Percentiles rank a stretch among this genome's conserved stretches.
Conservation (phyloP, 2,888 invertebrate genomes). For the Hypomecis atomaria region DNA sequence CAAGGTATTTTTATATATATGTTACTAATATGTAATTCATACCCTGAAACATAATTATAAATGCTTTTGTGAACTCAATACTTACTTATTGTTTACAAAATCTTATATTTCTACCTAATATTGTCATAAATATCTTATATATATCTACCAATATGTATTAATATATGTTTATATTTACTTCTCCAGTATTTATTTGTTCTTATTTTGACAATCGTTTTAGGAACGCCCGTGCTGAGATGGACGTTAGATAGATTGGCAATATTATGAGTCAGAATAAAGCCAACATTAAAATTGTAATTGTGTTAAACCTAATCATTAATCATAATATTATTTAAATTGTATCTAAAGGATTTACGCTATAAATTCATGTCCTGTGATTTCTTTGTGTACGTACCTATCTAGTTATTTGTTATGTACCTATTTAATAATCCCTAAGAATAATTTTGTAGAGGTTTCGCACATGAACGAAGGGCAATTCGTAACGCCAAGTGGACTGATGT, state of each 20-base stretch:
- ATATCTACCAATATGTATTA: too few relatives aligned
- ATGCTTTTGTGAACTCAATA: too few relatives aligned
- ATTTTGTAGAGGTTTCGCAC: conserved; percentile 80
- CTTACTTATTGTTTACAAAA: too few relatives aligned
- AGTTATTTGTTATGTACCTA: conserved; percentile 65
- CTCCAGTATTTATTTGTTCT: not conserved
- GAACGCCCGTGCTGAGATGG: conserved; percentile 1
- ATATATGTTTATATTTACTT: not conserved
- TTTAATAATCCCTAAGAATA: conserved; percentile 72
- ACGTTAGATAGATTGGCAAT: conserved; percentile 1
- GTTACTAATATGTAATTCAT: too few relatives aligned
- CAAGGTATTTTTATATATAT: too few relatives aligned
- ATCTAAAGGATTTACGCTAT: conserved; percentile 47
- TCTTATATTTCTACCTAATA: too few relatives aligned
- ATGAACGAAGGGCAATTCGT: conserved; percentile 69
- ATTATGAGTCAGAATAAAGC: not conserved
- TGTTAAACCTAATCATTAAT: conserved; percentile 20
- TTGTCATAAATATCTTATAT: too few relatives aligned
- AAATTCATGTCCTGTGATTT: conserved; percentile 55
- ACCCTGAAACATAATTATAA: too few relatives aligned
- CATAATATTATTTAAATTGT: conserved; percentile 43
- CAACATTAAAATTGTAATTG: not conserved
- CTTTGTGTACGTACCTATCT: conserved; percentile 52
- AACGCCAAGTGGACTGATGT: conserved; percentile 37
- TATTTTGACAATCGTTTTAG: not conserved